A percentile compares a stretch with the other conserved stretches of the same genome.
Evolutionary conservation across 1,140 invertebrate species (phyloP).

Genomic region (Drosophila sulfurigaster): DNA sequence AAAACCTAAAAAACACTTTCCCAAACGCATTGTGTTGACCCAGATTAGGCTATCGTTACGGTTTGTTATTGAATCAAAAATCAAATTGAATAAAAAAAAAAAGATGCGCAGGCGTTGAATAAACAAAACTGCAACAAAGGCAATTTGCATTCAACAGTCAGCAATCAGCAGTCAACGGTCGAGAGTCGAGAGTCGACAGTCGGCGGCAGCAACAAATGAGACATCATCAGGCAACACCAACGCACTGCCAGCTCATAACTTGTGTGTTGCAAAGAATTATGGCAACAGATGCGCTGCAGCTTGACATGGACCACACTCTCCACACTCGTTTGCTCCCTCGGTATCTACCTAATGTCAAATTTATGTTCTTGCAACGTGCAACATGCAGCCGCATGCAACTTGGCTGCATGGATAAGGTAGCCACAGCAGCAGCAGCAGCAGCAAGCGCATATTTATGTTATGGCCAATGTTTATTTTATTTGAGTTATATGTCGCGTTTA

Average conservation of each 20-base stretch:
- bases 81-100: slow-evolving; percentile 29
- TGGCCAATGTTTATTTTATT: slow-evolving; percentile 78
- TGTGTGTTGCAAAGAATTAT: slow-evolving; percentile 69
- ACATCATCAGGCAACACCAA: slow-evolving; percentile 64
- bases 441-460: slow-evolving; percentile 74
- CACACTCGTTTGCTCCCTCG: neutral
- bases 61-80: slow-evolving; percentile 26
- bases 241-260: slow-evolving; percentile 32
- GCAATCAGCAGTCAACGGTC: slow-evolving; percentile 37
- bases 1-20: slow-evolving; percentile 76
- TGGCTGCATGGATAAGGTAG: slow-evolving; percentile 42
- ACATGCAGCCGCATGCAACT: neutral
- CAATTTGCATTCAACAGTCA: slow-evolving; percentile 63
- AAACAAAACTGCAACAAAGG: slow-evolving; percentile 45
- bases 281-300: slow-evolving; percentile 72
- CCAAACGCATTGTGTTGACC: slow-evolving; percentile 62
- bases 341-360: slow-evolving; percentile 56
- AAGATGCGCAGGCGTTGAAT: slow-evolving; percentile 19
- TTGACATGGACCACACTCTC: slow-evolving; percentile 27
- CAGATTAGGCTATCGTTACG: slow-evolving; percentile 59
- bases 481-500: slow-evolving; percentile 74
- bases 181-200: slow-evolving; percentile 34
- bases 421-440: slow-evolving; percentile 13
- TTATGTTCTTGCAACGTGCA: slow-evolving; percentile 59
- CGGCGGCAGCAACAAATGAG: slow-evolving; percentile 67